These are phyloP conservation scores for Characodon lateralis DNA, from an alignment of 2,797 vertebrate genomes.

Conservation along the genomic window DNA sequence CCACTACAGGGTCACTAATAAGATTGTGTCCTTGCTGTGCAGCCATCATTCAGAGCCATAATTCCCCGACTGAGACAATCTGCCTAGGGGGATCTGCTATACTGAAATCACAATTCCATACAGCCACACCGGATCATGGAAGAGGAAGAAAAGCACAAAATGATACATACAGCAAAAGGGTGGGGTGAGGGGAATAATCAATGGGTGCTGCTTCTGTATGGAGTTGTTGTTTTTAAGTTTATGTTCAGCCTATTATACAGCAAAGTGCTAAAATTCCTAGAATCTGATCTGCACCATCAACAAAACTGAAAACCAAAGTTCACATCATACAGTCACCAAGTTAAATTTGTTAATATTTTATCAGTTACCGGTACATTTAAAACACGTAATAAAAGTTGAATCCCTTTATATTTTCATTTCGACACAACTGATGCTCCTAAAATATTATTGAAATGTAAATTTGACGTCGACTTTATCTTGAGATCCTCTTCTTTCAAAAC, in stretches of 20 bases:
- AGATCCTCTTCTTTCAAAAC: neutral
- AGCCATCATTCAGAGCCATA: conserved; percentile 54
- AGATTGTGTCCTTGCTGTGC: conserved; percentile 41
- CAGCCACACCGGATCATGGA: conserved; percentile 27
- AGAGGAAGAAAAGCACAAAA: conserved; percentile 27
- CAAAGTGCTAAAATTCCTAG: neutral
- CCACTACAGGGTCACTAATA: conserved; percentile 41
- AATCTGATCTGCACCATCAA: neutral
- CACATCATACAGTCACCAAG: too few relatives aligned
- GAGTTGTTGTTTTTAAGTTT: neutral
- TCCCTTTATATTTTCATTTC: too few relatives aligned
- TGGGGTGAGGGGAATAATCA: neutral
- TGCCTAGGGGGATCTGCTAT: conserved; percentile 56
- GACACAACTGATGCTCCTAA: neutral
- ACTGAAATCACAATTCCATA: conserved; percentile 50
- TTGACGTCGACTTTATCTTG: neutral
- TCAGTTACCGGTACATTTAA: neutral
- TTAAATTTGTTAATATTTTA: neutral
- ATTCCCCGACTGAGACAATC: conserved; percentile 61
- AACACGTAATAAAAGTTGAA: too few relatives aligned
- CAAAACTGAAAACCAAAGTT: neutral
- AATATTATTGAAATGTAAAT: neutral
- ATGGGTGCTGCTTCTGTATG: neutral
- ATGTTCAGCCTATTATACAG: neutral
- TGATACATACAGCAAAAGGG: conserved; percentile 13